Evolutionary conservation across 2,113 vertebrate species (phyloP).

Genomic region (Petrocephalus microphthalmus): DNA sequence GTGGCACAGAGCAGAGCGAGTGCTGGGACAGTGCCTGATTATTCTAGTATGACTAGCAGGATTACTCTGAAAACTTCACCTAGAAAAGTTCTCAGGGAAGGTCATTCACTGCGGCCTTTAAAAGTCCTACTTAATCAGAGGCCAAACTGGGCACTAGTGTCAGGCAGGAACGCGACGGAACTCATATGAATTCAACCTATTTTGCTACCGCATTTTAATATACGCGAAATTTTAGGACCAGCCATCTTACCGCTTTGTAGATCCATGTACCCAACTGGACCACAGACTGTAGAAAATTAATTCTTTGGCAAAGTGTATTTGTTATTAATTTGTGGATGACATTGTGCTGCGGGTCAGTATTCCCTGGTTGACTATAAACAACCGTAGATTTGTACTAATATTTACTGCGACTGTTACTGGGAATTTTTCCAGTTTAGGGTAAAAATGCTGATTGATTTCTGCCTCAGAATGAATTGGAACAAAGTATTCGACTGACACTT

Average conservation of each 20-base stretch:
- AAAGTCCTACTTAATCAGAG: conserved; percentile 3
- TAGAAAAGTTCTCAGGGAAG: conserved; percentile 6
- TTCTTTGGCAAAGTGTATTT: neutral
- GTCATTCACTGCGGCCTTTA: neutral
- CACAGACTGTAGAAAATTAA: neutral
- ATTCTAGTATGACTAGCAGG: conserved; percentile 15
- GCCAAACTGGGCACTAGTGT: neutral
- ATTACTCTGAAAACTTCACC: conserved; percentile 4
- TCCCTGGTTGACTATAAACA: neutral
- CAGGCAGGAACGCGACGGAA: neutral
- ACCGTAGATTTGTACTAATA: neutral
- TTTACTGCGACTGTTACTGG: neutral
- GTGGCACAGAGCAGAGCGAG: conserved; percentile 33
- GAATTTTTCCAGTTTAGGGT: neutral
- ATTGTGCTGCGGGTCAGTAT: conserved; percentile 8
- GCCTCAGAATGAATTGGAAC: conserved; percentile 1
- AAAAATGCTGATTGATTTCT: neutral
- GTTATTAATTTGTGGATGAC: neutral
- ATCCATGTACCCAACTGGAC: neutral
- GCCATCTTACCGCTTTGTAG: neutral
- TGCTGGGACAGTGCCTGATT: conserved; percentile 21
- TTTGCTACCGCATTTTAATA: conserved; percentile 1
- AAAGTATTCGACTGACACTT: neutral
- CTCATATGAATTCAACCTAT: neutral
- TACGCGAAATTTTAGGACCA: neutral